Evolutionary conservation across 1,140 invertebrate species (phyloP).

Genomic region (Ectropis grisescens): DNA sequence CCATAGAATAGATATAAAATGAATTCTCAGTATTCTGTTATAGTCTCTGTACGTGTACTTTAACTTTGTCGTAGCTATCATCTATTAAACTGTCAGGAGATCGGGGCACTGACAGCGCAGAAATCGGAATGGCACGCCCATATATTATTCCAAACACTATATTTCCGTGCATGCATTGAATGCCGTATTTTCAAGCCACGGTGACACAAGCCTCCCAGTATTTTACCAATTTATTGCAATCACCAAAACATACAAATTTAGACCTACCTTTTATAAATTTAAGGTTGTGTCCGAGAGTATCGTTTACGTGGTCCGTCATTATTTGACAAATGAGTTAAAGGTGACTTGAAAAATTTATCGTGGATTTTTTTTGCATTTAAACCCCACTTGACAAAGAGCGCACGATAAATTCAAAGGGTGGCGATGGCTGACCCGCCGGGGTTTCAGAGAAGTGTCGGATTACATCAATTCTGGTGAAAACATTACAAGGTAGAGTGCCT

Average conservation of each 20-base stretch:
- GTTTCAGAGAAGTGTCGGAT: too few species aligned
- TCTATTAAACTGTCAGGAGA: conserved; percentile 2
- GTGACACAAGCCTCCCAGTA: conserved; percentile 14
- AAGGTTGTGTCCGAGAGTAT: conserved; percentile 2
- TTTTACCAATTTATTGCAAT: neutral
- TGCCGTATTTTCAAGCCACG: conserved; percentile 27
- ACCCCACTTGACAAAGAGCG: conserved; percentile 31
- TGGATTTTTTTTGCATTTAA: conserved; percentile 45
- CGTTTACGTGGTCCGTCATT: conserved; percentile 15
- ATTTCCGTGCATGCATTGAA: conserved; percentile 23
- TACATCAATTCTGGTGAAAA: too few species aligned
- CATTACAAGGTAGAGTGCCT: too few species aligned
- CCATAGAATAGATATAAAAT: too few species aligned
- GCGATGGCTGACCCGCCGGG: too few species aligned
- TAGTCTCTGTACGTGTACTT: too few species aligned
- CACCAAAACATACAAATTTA: conserved; percentile 1
- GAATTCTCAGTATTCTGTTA: too few species aligned
- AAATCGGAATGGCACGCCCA: conserved; percentile 9
- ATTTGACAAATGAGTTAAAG: conserved; percentile 46
- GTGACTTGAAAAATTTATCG: conserved; percentile 48
- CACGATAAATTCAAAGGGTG: conserved; percentile 41
- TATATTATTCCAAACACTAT: conserved; percentile 21
- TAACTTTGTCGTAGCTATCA: too few species aligned
- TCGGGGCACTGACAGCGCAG: conserved; percentile 1
- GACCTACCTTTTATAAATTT: conserved; percentile 6